Percentiles rank a stretch among this genome's conserved stretches.
These are phyloP conservation scores for pig (Sus scrofa) DNA, from an alignment of 2,113 vertebrate species.

Conservation along the genomic window T2T-Sscrofa CM000818.6:4876501-4877000, in stretches of 20 bases:
- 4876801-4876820: too few relatives aligned
- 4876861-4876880: background rate
- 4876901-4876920: constrained; percentile 34
- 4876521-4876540: background rate
- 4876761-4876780: too few relatives aligned
- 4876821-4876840: background rate
- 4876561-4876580: background rate
- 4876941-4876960: background rate
- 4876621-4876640: background rate
- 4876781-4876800: too few relatives aligned
- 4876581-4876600: too few relatives aligned
- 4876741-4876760: too few relatives aligned
- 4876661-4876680: background rate
- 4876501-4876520: background rate
- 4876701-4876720: too few relatives aligned
- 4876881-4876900: background rate
- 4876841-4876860: background rate
- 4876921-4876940: background rate
- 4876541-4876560: background rate
- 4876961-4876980: background rate
- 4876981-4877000: background rate
- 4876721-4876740: too few relatives aligned
- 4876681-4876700: too few relatives aligned
- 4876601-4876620: background rate
- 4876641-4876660: background rate